A percentile compares a stretch with the other conserved stretches of the same genome.
phyloP scores from a whole-genome alignment of 2,113 vertebrate genomes.

The Petrocephalus zakoni region DNA sequence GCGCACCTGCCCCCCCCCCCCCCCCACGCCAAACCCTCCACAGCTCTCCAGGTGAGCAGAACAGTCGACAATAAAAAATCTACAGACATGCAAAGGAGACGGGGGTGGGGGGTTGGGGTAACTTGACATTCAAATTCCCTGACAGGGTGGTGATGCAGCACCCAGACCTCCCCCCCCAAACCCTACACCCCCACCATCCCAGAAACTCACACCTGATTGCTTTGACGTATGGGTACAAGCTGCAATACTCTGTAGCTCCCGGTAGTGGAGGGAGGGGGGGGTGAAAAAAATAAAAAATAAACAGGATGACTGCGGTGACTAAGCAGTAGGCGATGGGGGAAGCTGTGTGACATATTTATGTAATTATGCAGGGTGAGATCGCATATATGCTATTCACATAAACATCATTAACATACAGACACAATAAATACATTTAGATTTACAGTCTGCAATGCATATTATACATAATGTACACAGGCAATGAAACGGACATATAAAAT shows the following conservation, averaged over 20 bases:
- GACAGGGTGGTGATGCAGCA: slow-evolving; percentile 8
- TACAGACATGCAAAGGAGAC: background rate
- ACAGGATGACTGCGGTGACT: slow-evolving; percentile 1
- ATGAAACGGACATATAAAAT: background rate
- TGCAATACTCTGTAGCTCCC: background rate
- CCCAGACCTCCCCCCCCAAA: background rate
- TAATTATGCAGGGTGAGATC: background rate
- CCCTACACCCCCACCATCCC: background rate
- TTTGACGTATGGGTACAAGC: background rate
- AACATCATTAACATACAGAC: background rate
- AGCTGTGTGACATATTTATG: background rate
- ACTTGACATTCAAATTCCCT: slow-evolving; percentile 4
- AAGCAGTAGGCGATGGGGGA: background rate
- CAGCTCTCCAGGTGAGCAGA: background rate
- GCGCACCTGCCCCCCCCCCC: background rate
- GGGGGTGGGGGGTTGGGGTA: background rate
- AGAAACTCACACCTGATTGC: slow-evolving; percentile 4
- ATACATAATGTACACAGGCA: background rate
- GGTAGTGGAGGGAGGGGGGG: background rate
- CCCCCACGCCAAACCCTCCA: background rate
- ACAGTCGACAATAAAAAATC: background rate
- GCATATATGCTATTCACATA: slow-evolving; percentile 1
- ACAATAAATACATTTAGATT: background rate
- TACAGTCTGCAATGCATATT: background rate
- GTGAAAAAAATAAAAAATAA: background rate